These are phyloP conservation scores for Miichthys miiuy DNA, from an alignment of 2,797 vertebrate genomes.

Conservation along the genomic window DNA sequence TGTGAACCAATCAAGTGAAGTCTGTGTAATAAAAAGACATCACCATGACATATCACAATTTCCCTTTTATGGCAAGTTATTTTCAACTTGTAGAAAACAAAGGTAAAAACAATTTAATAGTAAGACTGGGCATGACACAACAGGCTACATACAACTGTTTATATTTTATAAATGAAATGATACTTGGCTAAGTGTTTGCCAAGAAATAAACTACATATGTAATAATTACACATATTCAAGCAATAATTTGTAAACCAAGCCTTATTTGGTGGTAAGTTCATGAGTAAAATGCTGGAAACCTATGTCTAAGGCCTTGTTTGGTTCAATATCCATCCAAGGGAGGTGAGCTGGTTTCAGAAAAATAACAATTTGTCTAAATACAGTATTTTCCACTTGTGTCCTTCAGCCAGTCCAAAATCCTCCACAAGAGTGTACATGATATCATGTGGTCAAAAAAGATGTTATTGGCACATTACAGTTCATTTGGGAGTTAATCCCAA, in stretches of 20 bases:
- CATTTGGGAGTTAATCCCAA: conserved; percentile 44
- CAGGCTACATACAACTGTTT: conserved; percentile 53
- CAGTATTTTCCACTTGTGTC: conserved; percentile 23
- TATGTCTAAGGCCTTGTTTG: conserved; percentile 45
- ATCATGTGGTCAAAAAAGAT: conserved; percentile 1
- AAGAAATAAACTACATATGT: conserved; percentile 39
- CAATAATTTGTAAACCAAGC: conserved; percentile 45
- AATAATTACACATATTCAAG: conserved; percentile 49
- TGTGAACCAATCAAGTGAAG: not conserved
- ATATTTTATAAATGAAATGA: conserved; percentile 51
- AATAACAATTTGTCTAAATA: conserved; percentile 38
- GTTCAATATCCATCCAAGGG: conserved; percentile 42
- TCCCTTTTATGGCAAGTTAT: conserved; percentile 71
- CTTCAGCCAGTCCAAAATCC: conserved; percentile 26
- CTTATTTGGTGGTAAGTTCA: conserved; percentile 32
- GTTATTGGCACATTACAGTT: conserved; percentile 24
- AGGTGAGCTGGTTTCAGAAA: conserved; percentile 59
- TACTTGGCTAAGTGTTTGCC: conserved; percentile 23
- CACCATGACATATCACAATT: conserved; percentile 52
- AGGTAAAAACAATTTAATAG: conserved; percentile 57
- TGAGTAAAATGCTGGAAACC: conserved; percentile 46
- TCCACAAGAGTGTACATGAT: conserved; percentile 7
- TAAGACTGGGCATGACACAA: conserved; percentile 52
- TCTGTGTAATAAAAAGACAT: conserved; percentile 14
- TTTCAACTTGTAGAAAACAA: conserved; percentile 67